Conservation (phyloP, 2,797 vertebrate genomes). For the Tragelaphus oryx region DNA sequence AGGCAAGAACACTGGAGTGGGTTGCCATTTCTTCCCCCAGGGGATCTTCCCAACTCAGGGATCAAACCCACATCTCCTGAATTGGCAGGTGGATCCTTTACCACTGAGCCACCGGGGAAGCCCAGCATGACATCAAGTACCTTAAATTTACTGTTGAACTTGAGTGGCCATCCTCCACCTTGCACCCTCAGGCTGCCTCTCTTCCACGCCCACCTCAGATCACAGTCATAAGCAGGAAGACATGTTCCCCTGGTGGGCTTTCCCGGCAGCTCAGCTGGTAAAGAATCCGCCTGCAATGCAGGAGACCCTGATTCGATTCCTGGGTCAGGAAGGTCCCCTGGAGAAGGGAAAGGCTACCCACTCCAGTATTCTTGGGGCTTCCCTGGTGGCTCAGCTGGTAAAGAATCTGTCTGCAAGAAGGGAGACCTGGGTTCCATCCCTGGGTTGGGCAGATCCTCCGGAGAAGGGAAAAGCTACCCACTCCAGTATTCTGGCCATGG, state of each 20-base stretch:
- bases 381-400: no score
- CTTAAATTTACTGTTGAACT: not conserved
- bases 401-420: rapidly evolving
- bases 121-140: not conserved
- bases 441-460: rapidly evolving
- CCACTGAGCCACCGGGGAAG: not conserved
- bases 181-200: not conserved
- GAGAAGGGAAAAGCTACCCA: not conserved
- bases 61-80: not conserved
- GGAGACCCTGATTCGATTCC: no score
- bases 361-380: no score
- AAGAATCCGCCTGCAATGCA: not conserved
- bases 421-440: not conserved
- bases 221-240: not conserved
- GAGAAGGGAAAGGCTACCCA: no score
- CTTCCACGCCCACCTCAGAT: not conserved
- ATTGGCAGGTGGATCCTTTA: not conserved
- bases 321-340: no score
- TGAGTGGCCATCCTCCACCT: not conserved
- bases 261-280: not conserved
- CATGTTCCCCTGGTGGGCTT: not conserved
- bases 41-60: not conserved
- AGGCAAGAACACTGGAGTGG: not conserved
- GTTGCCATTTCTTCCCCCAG: not conserved
- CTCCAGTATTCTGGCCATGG: not conserved